Percentiles rank a stretch among this genome's conserved stretches.
Conservation (phyloP, 2,113 vertebrate genomes). For the Apodemus speciosus region DNA sequence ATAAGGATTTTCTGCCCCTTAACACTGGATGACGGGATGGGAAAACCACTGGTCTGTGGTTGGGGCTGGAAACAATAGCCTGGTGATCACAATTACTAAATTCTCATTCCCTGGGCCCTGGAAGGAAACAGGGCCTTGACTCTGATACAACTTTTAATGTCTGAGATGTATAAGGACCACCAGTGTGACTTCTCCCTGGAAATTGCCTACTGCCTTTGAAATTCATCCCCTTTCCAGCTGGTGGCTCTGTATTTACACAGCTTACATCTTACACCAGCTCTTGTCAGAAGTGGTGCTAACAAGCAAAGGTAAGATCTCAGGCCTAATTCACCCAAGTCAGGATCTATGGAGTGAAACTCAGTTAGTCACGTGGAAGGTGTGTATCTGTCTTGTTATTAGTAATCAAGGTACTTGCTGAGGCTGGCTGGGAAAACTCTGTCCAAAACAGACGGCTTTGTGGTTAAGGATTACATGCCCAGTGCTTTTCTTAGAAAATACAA, state of each 20-base stretch:
- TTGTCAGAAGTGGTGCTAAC: not conserved
- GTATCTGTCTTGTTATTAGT: not conserved
- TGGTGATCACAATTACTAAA: accelerated
- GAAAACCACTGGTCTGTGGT: not conserved
- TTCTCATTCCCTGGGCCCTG: accelerated
- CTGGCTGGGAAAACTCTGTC: not conserved
- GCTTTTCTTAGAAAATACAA: constrained; percentile 46
- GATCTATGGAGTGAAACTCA: not conserved
- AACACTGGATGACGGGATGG: not conserved
- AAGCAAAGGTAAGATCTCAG: not conserved
- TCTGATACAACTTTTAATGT: not conserved
- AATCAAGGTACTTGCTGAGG: not conserved
- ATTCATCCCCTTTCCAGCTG: not conserved
- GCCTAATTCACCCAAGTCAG: not conserved
- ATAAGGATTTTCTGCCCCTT: not conserved
- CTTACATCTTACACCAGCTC: not conserved
- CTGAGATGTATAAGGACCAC: not conserved
- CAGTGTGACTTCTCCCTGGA: not conserved
- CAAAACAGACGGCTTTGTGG: not conserved
- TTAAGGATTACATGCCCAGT: constrained; percentile 19
- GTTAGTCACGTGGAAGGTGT: not conserved
- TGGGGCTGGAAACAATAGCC: not conserved
- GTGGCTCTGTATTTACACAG: not conserved
- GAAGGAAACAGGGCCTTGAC: not conserved
- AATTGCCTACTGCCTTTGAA: not conserved